phyloP scores from a whole-genome alignment of 2,888 invertebrate species.

The Patella pellucida region DNA sequence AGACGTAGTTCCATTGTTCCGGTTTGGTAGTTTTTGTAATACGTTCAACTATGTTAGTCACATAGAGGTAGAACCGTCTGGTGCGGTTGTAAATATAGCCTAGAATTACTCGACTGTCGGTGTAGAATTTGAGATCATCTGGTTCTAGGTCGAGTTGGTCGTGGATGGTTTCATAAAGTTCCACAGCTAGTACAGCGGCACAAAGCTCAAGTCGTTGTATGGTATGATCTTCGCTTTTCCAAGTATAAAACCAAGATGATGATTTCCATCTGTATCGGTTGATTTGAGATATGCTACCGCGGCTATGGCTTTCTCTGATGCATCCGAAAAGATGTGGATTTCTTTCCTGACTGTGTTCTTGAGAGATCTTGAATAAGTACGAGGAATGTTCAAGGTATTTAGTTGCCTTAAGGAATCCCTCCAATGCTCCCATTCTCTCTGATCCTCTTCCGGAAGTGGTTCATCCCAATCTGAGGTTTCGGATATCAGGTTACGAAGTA shows the following conservation, averaged over 20 bases:
- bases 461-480: no score
- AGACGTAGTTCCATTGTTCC: slow-evolving; percentile 26
- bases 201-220: slow-evolving; percentile 22
- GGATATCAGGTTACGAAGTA: no score
- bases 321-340: slow-evolving; percentile 30
- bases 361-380: neutral
- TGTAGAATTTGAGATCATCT: neutral
- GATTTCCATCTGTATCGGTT: neutral
- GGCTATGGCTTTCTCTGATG: slow-evolving; percentile 21
- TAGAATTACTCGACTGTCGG: neutral
- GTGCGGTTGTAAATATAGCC: slow-evolving; percentile 15
- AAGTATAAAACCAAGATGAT: slow-evolving; percentile 19
- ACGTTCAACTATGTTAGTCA: slow-evolving; percentile 23
- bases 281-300: slow-evolving; percentile 23
- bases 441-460: no score
- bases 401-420: neutral
- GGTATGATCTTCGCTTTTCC: slow-evolving; percentile 30
- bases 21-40: slow-evolving; percentile 16
- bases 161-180: neutral
- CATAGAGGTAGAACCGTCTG: slow-evolving; percentile 26
- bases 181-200: slow-evolving; percentile 22
- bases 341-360: neutral
- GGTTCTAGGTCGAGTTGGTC: neutral
- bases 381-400: neutral
- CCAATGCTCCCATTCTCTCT: slow-evolving; percentile 14